Conservation (phyloP, 2,797 vertebrate genomes). For the Eulemur albifrons region DNA sequence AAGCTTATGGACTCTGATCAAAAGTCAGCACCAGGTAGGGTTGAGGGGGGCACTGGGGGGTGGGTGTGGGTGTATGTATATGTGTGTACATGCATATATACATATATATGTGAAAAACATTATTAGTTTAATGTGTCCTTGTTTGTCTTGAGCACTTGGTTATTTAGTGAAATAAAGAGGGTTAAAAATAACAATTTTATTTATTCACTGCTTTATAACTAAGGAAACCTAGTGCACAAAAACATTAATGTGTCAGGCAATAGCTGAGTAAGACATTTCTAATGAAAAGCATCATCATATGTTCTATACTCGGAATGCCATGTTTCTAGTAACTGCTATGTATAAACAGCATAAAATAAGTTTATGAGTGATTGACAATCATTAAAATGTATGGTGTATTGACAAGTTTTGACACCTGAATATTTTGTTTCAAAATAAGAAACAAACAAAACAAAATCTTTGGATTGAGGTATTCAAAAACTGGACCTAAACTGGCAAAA, state of each 20-base stretch:
- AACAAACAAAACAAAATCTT: neutral
- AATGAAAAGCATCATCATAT: neutral
- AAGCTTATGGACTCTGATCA: neutral
- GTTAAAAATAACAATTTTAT: neutral
- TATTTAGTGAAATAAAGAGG: neutral
- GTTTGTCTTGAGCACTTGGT: neutral
- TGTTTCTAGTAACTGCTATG: neutral
- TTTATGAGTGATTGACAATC: neutral
- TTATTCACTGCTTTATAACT: neutral
- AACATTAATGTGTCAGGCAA: neutral
- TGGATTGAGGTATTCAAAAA: neutral
- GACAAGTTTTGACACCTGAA: neutral
- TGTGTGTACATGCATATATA: too few relatives aligned
- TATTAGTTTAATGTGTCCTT: neutral
- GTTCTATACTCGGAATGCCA: neutral
- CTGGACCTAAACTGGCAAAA: neutral
- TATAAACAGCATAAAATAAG: neutral
- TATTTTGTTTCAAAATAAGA: neutral
- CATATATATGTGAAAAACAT: neutral
- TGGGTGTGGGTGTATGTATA: neutral
- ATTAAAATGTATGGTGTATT: neutral
- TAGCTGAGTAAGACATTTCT: neutral
- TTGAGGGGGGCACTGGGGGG: too few relatives aligned
- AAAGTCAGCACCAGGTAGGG: neutral
- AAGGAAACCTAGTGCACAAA: neutral